Percentiles rank a stretch among this genome's conserved stretches.
Conservation (phyloP, 2,797 vertebrate genomes). For the Hyperoplus immaculatus region DNA sequence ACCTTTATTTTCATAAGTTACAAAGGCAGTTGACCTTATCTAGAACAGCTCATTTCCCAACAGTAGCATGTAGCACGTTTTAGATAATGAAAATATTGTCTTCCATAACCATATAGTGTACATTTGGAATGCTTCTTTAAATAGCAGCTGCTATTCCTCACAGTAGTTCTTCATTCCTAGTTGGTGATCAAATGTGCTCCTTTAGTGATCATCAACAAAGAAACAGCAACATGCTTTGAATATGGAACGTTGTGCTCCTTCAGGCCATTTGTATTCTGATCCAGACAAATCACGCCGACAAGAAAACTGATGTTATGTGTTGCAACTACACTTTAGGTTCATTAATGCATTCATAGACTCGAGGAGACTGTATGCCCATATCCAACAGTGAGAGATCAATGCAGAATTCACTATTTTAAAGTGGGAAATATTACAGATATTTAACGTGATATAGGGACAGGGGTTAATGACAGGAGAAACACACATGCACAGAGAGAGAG, state of each 20-base stretch:
- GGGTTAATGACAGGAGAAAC: not conserved
- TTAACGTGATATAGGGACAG: not conserved
- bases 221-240: conserved; percentile 59
- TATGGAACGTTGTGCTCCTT: conserved; percentile 53
- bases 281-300: conserved; percentile 64
- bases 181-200: conserved; percentile 37
- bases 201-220: conserved; percentile 59
- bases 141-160: conserved; percentile 38
- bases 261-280: conserved; percentile 57
- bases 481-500: not conserved
- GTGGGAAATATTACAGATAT: conserved; percentile 5
- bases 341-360: conserved; percentile 42
- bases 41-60: not conserved
- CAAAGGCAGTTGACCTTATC: not conserved
- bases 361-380: conserved; percentile 27
- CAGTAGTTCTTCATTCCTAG: conserved; percentile 43
- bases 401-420: not conserved
- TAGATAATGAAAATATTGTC: too few species aligned
- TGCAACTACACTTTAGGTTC: conserved; percentile 60
- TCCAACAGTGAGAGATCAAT: conserved; percentile 22
- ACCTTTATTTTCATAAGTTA: not conserved
- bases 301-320: conserved; percentile 57
- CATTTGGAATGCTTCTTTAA: conserved; percentile 16
- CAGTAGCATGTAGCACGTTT: not conserved
- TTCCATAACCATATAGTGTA: not conserved